These are phyloP conservation scores for Morbakka virulenta DNA, from an alignment of 30 jellyfish, hydroid and myxozoan genomes.

Conservation along the genomic window DNA sequence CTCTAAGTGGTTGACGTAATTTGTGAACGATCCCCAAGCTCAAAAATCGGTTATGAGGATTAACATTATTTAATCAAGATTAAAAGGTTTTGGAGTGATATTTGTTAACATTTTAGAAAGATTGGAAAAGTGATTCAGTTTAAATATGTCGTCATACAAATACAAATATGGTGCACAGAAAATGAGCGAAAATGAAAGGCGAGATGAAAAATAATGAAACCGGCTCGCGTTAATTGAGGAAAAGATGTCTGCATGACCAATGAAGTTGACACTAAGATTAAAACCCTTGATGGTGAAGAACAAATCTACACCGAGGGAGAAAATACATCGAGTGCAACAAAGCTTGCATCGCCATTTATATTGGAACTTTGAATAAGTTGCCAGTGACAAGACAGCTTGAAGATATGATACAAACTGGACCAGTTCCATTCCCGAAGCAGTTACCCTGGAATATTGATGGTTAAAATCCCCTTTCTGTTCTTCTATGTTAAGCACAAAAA, in stretches of 20 bases:
- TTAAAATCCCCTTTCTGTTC: conserved; percentile 11
- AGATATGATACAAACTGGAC: neutral
- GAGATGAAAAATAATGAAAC: neutral
- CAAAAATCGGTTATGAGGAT: too few species aligned
- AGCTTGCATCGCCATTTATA: neutral
- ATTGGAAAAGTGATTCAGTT: neutral
- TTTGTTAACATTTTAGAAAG: too few species aligned
- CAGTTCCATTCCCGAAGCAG: conserved; percentile 37
- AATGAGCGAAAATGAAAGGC: neutral
- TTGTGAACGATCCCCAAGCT: too few species aligned
- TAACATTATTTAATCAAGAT: too few species aligned
- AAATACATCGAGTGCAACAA: neutral
- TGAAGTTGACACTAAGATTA: neutral
- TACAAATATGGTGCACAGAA: neutral
- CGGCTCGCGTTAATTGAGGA: neutral
- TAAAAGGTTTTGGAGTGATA: too few species aligned
- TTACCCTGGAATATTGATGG: conserved; percentile 20
- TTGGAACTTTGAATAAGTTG: neutral
- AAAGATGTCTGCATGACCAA: neutral
- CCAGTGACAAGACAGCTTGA: neutral
- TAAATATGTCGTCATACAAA: neutral
- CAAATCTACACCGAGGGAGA: neutral
- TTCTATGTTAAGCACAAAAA: conserved; percentile 33
- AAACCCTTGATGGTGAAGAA: neutral
- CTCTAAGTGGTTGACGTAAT: too few species aligned